A percentile compares a stretch with the other conserved stretches of the same genome.
Evolutionary conservation across 1,140 invertebrate species (phyloP).

Genomic region (Plodia interpunctella): DNA sequence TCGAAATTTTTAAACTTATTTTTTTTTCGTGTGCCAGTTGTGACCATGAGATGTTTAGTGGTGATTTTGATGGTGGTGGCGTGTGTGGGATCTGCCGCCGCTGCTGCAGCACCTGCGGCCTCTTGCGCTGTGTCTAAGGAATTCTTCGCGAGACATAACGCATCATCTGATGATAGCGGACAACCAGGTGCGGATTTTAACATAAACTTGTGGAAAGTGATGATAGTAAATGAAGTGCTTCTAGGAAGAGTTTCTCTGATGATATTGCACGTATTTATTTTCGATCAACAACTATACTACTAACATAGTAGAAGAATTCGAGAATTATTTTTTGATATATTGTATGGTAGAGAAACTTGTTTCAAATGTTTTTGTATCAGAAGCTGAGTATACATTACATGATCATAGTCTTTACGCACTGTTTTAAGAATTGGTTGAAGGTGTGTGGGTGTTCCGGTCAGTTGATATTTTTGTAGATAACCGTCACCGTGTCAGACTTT

Average conservation of each 20-base stretch:
- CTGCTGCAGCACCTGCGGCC: slow-evolving; percentile 38
- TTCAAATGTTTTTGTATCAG: not conserved
- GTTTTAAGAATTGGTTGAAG: not conserved
- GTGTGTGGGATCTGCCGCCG: slow-evolving; percentile 30
- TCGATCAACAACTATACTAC: not conserved
- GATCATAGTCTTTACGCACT: not conserved
- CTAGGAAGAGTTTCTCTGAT: not conserved
- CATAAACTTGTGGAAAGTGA: slow-evolving; percentile 27
- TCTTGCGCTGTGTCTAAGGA: slow-evolving; percentile 49
- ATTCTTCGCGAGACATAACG: slow-evolving; percentile 61
- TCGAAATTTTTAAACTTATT: slow-evolving; percentile 38
- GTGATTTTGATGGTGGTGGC: slow-evolving; percentile 48
- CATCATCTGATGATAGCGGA: slow-evolving; percentile 64
- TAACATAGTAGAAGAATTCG: not conserved
- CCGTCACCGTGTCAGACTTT: not conserved
- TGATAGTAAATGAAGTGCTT: not conserved
- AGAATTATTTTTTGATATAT: not conserved
- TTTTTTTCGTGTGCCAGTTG: slow-evolving; percentile 37
- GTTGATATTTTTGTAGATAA: slow-evolving; percentile 4
- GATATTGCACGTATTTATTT: not conserved
- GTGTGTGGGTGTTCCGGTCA: slow-evolving; percentile 5
- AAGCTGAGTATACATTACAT: not conserved
- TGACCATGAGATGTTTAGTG: slow-evolving; percentile 68
- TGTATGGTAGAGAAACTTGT: not conserved
- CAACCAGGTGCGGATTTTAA: slow-evolving; percentile 61